phyloP scores from a whole-genome alignment of 2,888 invertebrate genomes.

The Hyposoter dolosus region DNA sequence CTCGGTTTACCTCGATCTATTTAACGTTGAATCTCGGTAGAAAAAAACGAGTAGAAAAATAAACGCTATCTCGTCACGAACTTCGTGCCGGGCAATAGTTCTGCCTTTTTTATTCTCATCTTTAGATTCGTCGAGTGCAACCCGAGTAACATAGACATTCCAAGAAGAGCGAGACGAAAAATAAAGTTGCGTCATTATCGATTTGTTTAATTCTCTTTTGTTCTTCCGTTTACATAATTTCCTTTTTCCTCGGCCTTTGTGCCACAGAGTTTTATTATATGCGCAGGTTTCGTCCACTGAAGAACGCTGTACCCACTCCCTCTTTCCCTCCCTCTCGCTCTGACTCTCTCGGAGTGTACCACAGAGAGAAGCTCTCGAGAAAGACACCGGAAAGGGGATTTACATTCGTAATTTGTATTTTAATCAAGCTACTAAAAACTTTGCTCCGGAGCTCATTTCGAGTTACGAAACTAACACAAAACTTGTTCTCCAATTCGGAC shows the following conservation, averaged over 20 bases:
- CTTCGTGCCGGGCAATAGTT: slow-evolving; percentile 43
- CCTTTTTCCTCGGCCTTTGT: slow-evolving; percentile 58
- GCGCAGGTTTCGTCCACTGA: background rate
- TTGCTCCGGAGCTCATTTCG: slow-evolving; percentile 66
- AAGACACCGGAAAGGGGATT: slow-evolving; percentile 58
- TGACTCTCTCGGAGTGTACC: background rate
- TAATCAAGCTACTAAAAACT: slow-evolving; percentile 73
- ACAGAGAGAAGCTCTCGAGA: slow-evolving; percentile 31
- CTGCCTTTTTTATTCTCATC: slow-evolving; percentile 9
- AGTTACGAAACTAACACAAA: slow-evolving; percentile 67
- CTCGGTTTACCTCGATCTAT: slow-evolving; percentile 18
- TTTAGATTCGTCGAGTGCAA: slow-evolving; percentile 9
- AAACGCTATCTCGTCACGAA: slow-evolving; percentile 46
- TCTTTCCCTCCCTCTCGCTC: background rate
- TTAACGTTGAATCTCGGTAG: background rate
- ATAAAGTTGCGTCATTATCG: slow-evolving; percentile 62
- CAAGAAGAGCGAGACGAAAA: background rate
- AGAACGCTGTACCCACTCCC: background rate
- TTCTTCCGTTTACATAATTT: slow-evolving; percentile 69
- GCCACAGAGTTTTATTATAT: slow-evolving; percentile 43
- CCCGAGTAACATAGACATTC: slow-evolving; percentile 41
- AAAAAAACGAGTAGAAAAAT: background rate
- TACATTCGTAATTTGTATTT: slow-evolving; percentile 73
- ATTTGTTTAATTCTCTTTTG: slow-evolving; percentile 66
- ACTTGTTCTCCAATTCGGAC: slow-evolving; percentile 68